Evolutionary conservation across 1,140 invertebrate species (phyloP), one percentile per base, ranked within the genome.

Genomic region (Centruroides vittatus): DNA sequence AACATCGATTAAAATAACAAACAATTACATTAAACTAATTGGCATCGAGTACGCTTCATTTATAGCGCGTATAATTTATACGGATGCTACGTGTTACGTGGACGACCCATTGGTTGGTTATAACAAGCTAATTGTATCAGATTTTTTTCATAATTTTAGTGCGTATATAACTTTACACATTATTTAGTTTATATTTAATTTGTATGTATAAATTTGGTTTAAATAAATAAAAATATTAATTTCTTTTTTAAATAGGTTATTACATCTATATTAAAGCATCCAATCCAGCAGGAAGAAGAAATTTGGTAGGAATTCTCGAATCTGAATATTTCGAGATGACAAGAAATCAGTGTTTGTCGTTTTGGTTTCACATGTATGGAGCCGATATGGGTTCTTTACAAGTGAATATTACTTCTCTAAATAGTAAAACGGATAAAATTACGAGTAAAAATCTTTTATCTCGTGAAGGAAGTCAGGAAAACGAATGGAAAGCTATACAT

Each of bases 351-450:
- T 63, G 65, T 36, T 35, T 69, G 4, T 56, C 58, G 46, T 68
- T 67, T 46, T 68, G 67, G 67, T 61, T 61, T 35, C 66, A 70
- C 54, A 67, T 70, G 61, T 61, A 59, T 23, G 67, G 67, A n/a
- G 48, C 47, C 7, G 61, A 66, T 52, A 67, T 67, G 54, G 67
- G 67, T 46, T 41, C 59, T 7, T 35, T 66, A 9, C 35, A 53
- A 46, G 55, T 67, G 23, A 61, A 63, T 35, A 6, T 66, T 0
- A 52, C 12, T 5, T 67, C 57, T 52, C n/a, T 61, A 55, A 36
- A 54, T 52, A 7, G 48, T 49, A 34, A 13, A 59, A 9, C 13
- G 58, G 12, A 35, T 56, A 3, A 55, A 58, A 13, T 57, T 23
- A 9, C 7, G 50, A 50, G 48, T n/a, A 35, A 41, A 3, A 10